Evolutionary conservation across 2,888 invertebrate genomes (phyloP), one percentile per base, ranked within the genome.

Genomic region (Pedicia rivosa): DNA sequence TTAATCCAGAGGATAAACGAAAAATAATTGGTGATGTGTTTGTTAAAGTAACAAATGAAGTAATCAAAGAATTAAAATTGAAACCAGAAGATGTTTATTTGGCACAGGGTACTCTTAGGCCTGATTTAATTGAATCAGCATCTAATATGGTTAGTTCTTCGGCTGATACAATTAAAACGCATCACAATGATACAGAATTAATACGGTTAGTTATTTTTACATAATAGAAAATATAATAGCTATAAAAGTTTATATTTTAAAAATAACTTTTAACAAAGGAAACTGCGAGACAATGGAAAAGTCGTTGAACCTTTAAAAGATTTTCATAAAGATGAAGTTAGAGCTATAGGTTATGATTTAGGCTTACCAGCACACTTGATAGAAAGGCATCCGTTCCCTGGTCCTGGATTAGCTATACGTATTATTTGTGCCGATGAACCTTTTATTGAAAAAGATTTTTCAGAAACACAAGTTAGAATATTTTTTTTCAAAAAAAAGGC

Each of bases 11-110:
- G 64, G 91, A 94, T 59, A 98, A 98, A 57, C 74, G 98, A 43
- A 88, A 88, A 67, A 95, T 98, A 53, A 98, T 99, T 54, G 98
- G 98, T 13, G 97, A 98, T 64, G 88, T 95, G 37, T 99, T 99
- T 66, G 91, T 98, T 43, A 78, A 80, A 64, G 77, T 92, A 50
- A 87, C 92, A 22, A 82, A 88, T 64, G 86, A 91, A 55, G 77
- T 90, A 43, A 78, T 94, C 51, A 68, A 75, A 29, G 86, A 90
- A 54, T 67, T 92, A 54, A 82, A 88, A 52, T 64, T 95, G 44
- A 84, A 86, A 53, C 81, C 87, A 15, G 90, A 94, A 51, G 88
- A 95, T 53, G 91, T 95, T 19, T 73, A 87, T 48, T 67, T 94
- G 36, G 92, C 86, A 2, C 94, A 95, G 62, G 95, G 97, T 40